These are phyloP conservation scores for Holothuria leucospilota DNA, from an alignment of 53 echinoderm and acorn worm species.

Conservation along the genomic window DNA sequence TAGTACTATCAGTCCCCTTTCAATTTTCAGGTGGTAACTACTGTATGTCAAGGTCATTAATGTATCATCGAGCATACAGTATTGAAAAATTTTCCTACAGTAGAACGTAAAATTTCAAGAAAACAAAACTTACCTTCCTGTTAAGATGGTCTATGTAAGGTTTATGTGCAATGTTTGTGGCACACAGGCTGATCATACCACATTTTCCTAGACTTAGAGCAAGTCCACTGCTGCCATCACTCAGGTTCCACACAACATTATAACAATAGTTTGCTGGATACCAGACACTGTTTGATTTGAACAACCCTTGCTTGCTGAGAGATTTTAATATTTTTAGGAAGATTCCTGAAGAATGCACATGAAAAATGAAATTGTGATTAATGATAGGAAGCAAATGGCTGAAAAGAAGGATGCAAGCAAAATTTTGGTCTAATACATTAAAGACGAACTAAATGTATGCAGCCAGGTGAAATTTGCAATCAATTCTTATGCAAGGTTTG, in stretches of 20 bases:
- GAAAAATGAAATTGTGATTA: background rate
- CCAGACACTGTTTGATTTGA: constrained; percentile 81
- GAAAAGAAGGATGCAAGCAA: no score
- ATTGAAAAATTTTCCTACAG: no score
- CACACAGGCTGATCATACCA: constrained; percentile 88
- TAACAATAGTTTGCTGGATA: constrained; percentile 95
- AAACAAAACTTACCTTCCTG: constrained; percentile 71
- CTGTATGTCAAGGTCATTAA: no score
- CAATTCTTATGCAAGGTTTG: no score
- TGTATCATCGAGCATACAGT: no score
- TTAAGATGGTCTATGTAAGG: constrained; percentile 86
- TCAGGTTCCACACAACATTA: constrained; percentile 91
- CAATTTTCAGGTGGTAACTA: no score
- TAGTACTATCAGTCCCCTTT: no score
- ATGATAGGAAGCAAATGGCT: no score
- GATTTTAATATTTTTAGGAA: constrained; percentile 48
- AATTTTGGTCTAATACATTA: no score
- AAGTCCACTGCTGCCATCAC: constrained; percentile 81
- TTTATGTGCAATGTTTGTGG: constrained; percentile 79
- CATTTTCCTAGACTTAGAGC: constrained; percentile 74
- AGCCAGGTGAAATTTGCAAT: no score
- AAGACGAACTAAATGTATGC: no score
- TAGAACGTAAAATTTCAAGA: no score
- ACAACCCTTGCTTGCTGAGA: constrained; percentile 73
- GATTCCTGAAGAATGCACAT: constrained; percentile 34